Evolutionary conservation across 2,888 invertebrate species (phyloP).

Genomic region (Lamproptera curius): DNA sequence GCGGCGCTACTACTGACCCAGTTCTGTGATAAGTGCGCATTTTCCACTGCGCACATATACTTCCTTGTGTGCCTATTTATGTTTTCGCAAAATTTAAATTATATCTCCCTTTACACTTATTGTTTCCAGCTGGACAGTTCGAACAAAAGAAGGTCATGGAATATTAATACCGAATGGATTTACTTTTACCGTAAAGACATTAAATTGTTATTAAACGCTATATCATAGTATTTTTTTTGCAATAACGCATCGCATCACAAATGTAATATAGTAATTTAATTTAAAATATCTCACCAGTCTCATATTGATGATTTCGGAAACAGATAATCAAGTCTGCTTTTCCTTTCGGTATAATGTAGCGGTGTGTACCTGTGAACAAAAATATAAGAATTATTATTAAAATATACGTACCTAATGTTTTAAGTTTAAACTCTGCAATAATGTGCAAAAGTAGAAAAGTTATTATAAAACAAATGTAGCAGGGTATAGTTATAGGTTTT

Average conservation of each 20-base stretch:
- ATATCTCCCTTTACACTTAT: no score
- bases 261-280: background rate
- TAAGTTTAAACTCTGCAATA: no score
- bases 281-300: conserved; percentile 57
- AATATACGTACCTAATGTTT: no score
- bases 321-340: conserved; percentile 29
- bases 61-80: conserved; percentile 62
- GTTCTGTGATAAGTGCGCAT: conserved; percentile 72
- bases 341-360: conserved; percentile 37
- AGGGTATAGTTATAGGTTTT: no score
- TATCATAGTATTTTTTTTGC: conserved; percentile 14
- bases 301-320: conserved; percentile 50
- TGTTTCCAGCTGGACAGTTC: no score
- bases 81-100: conserved; percentile 45
- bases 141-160: no score
- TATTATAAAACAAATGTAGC: no score
- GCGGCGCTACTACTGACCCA: conserved; percentile 76
- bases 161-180: no score
- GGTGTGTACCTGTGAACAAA: conserved; percentile 54
- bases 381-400: conserved; percentile 21
- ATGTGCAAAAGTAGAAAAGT: no score
- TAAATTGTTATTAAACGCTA: no score
- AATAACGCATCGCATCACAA: background rate
- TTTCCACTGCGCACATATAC: conserved; percentile 69
- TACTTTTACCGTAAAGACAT: no score